These are phyloP conservation scores for Drosophila trapezifrons DNA, from an alignment of 1,140 invertebrate species.

Conservation along the genomic window DNA sequence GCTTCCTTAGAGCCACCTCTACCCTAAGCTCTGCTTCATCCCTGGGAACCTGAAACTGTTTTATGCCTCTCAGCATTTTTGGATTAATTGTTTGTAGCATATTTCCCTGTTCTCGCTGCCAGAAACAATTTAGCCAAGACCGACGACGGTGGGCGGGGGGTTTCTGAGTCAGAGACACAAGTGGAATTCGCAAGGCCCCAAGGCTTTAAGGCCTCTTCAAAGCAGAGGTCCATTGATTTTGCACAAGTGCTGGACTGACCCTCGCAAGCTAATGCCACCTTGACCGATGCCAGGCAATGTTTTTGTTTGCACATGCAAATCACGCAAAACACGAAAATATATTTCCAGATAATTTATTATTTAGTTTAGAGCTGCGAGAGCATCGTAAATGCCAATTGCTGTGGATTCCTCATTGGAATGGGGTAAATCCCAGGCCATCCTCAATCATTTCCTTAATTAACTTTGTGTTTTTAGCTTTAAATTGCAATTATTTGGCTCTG, in stretches of 20 bases:
- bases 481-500: conserved; percentile 19
- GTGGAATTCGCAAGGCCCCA: conserved; percentile 13
- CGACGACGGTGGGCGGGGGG: not conserved
- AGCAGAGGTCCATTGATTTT: conserved; percentile 19
- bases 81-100: conserved; percentile 45
- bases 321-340: conserved; percentile 14
- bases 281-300: not conserved
- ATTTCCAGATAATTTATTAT: conserved; percentile 29
- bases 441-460: conserved; percentile 33
- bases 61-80: conserved; percentile 39
- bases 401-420: not conserved
- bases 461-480: conserved; percentile 10
- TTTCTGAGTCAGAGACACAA: conserved; percentile 31
- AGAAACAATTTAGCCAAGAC: conserved; percentile 15
- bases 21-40: not conserved
- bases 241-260: conserved; percentile 8
- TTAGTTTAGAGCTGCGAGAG: not conserved
- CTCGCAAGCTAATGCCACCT: conserved; percentile 1
- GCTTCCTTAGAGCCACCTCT: not conserved
- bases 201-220: conserved; percentile 23
- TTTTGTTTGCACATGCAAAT: conserved; percentile 20
- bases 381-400: not conserved
- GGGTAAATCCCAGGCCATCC: not conserved
- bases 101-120: conserved; percentile 23
- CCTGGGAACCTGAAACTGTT: conserved; percentile 29